Evolutionary conservation across 1,140 invertebrate species (phyloP).

Genomic region (Drosophila jambulina): DNA sequence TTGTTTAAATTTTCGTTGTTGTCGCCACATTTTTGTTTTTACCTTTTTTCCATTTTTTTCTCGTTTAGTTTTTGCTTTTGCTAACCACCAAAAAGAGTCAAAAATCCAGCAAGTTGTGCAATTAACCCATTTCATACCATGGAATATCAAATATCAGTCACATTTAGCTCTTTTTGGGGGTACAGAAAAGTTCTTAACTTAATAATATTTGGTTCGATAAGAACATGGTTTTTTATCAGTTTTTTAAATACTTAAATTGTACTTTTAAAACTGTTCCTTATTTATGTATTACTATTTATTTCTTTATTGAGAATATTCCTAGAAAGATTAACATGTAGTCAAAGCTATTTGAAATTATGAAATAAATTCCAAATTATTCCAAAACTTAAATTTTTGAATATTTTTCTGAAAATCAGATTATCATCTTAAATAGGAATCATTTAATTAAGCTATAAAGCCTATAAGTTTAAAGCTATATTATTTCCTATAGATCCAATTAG

Average conservation of each 20-base stretch:
- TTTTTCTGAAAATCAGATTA: too few species aligned
- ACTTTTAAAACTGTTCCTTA: background rate
- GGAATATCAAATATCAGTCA: slow-evolving; percentile 28
- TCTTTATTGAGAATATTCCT: background rate
- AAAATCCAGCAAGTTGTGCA: slow-evolving; percentile 40
- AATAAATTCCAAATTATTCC: too few species aligned
- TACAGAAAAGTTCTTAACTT: background rate
- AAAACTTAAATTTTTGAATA: too few species aligned
- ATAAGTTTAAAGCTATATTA: too few species aligned
- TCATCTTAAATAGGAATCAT: too few species aligned
- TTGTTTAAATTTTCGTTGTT: slow-evolving; percentile 46
- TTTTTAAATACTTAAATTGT: background rate
- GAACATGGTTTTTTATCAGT: background rate
- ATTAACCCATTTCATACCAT: slow-evolving; percentile 40
- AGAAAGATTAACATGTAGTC: background rate
- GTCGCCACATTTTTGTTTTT: slow-evolving; percentile 27
- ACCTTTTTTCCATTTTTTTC: slow-evolving; percentile 1
- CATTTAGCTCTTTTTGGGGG: background rate
- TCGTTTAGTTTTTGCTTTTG: slow-evolving; percentile 9
- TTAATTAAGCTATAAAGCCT: too few species aligned
- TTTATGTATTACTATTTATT: background rate
- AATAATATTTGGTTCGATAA: background rate
- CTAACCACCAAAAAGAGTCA: slow-evolving; percentile 17
- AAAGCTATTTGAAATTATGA: too few species aligned
- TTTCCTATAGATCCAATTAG: too few species aligned